Evolutionary conservation across 2,888 invertebrate species (phyloP), one percentile per base, ranked within the genome.

Genomic region (Melieria omissa): DNA sequence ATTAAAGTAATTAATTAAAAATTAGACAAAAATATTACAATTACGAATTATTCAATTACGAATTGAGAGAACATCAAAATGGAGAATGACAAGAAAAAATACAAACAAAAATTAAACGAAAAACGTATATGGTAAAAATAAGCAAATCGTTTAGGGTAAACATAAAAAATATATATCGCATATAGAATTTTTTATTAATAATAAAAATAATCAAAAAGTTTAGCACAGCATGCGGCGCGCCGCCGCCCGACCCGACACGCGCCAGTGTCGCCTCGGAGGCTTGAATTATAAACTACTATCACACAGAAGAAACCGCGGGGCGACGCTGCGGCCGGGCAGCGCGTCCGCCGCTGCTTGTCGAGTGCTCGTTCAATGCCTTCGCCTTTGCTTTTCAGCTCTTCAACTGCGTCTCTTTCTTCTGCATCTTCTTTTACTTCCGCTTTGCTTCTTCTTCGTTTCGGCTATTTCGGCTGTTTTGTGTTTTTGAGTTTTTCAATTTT

Each of bases 201-300:
- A 78, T 74, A 78, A 73, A 74, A 73, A 74, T 68, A 77, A 77
- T 77, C 73, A 75, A 80, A 80, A 79, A 78, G 74, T 74, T 73
- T 61, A 71, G 49, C 52, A 71, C 52, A 60, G 45, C 8, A 58
- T 61, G 60, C 52, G 52, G 16, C 52, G 67, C 67, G n/a, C 61
- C 61, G 67, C 8, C 41, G 42, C 60, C 52, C 60, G 47, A 44
- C 10, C 9, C 67, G 69, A 41, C 63, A 9, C 69, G 41, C 55
- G 47, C 64, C 14, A 76, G 79, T 80, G 81, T 80, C 74, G 41
- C 55, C 42, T 60, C 14, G 75, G 79, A 80, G 81, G 80, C 74
- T 83, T 82, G 79, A 85, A 84, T 85, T 83, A 86, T 84, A 86
- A 85, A 86, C 86, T 86, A 86, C 86, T 86, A 86, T 86, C 86